Evolutionary conservation across 1,140 invertebrate genomes (phyloP).

Genomic region (Hydropsyche tenuis): DNA sequence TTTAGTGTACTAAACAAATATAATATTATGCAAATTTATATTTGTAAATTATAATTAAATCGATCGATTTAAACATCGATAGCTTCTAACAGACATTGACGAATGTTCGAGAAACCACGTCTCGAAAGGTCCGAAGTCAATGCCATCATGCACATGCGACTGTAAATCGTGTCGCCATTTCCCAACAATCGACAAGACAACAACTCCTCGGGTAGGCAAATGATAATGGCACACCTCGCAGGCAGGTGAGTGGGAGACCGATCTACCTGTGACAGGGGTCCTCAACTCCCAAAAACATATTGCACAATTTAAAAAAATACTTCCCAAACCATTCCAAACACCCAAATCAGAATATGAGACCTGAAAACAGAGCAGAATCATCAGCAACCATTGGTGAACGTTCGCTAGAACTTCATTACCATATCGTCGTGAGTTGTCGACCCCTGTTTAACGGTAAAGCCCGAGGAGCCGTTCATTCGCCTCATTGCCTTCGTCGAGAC

Average conservation of each 20-base stretch:
- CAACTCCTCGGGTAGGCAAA: slow-evolving; percentile 14
- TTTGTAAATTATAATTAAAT: no score
- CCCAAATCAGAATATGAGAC: no score
- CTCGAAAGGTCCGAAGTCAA: background rate
- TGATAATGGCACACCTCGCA: slow-evolving; percentile 22
- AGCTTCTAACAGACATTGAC: background rate
- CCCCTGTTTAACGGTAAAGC: slow-evolving; percentile 28
- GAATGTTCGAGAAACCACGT: background rate
- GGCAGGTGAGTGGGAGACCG: background rate
- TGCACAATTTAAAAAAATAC: no score
- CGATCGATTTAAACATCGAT: no score
- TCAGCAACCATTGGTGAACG: no score
- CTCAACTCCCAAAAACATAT: background rate
- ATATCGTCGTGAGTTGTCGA: background rate
- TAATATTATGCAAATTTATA: no score
- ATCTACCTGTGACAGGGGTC: background rate
- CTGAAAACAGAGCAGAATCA: no score
- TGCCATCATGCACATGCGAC: background rate
- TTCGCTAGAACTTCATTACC: no score
- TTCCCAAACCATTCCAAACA: background rate
- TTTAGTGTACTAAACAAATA: no score
- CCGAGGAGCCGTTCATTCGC: slow-evolving; percentile 35
- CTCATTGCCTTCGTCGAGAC: slow-evolving; percentile 38
- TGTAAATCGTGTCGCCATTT: slow-evolving; percentile 7
- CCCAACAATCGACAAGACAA: slow-evolving; percentile 24